Conservation (phyloP, 1,140 invertebrate species). For the Phthorimaea operculella region DNA sequence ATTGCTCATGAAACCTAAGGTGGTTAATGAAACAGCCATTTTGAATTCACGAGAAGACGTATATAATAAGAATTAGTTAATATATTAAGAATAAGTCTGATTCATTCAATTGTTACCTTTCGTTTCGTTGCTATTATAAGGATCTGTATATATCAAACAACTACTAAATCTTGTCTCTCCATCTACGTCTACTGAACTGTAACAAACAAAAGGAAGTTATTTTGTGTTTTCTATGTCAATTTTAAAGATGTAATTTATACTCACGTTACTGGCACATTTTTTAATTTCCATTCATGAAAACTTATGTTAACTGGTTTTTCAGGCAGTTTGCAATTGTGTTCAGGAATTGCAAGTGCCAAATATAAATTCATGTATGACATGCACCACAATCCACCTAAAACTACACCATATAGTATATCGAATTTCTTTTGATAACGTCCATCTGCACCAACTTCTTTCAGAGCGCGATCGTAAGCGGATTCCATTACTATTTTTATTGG, state of each 20-base stretch:
- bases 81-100: too few species aligned
- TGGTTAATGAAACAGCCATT: too few species aligned
- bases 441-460: conserved; percentile 33
- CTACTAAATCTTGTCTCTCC: conserved; percentile 18
- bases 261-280: conserved; percentile 39
- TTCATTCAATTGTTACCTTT: neutral
- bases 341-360: conserved; percentile 32
- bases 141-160: conserved; percentile 30
- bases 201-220: neutral
- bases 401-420: conserved; percentile 37
- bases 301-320: conserved; percentile 31
- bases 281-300: conserved; percentile 36
- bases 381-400: conserved; percentile 28
- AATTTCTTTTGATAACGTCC: conserved; percentile 41
- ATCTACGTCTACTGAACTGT: conserved; percentile 11
- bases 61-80: too few species aligned
- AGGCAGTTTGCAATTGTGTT: conserved; percentile 39
- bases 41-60: too few species aligned
- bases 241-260: too few species aligned
- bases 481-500: conserved; percentile 13
- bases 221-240: neutral
- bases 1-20: too few species aligned
- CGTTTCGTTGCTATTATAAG: conserved; percentile 22
- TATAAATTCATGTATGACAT: conserved; percentile 40
- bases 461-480: conserved; percentile 32